These are phyloP conservation scores for Nephrocerus scutellatus DNA, from an alignment of 2,888 invertebrate species.

Conservation along the genomic window DNA sequence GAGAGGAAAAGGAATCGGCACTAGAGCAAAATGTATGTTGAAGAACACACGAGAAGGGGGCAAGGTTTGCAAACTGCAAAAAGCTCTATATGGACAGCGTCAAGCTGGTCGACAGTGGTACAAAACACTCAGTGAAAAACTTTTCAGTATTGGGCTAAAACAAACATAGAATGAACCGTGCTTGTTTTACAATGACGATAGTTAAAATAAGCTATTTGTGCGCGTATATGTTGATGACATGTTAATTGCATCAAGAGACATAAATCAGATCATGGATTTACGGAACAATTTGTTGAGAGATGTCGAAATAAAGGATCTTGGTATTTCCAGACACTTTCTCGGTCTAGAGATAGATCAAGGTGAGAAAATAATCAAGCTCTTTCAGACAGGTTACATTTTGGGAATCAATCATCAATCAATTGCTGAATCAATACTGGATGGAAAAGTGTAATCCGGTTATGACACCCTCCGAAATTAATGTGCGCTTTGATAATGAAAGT, in stretches of 20 bases:
- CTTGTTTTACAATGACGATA: constrained; percentile 11
- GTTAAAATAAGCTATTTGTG: constrained; percentile 6
- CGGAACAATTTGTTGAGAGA: constrained; percentile 6
- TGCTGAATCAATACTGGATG: constrained; percentile 12
- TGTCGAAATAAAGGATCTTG: constrained; percentile 15
- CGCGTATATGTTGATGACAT: constrained; percentile 16
- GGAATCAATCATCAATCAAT: too few relatives aligned
- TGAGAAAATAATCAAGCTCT: constrained; percentile 8
- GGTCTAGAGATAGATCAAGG: constrained; percentile 16
- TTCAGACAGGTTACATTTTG: constrained; percentile 12
- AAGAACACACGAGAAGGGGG: constrained; percentile 4
- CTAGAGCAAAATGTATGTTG: constrained; percentile 8
- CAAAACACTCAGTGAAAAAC: constrained; percentile 8
- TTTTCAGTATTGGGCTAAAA: constrained; percentile 13
- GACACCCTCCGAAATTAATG: constrained; percentile 13
- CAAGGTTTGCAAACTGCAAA: constrained; percentile 15
- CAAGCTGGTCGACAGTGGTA: constrained; percentile 15
- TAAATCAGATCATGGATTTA: too few relatives aligned
- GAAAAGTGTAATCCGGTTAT: constrained; percentile 9
- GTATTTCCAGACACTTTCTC: constrained; percentile 17
- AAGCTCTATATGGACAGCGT: constrained; percentile 13
- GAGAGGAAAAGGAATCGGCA: too few relatives aligned
- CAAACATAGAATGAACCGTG: constrained; percentile 13
- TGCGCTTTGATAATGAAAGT: constrained; percentile 1
- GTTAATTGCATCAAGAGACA: constrained; percentile 10